These are phyloP conservation scores for Himalopsyche kuldschensis DNA, from an alignment of 2,888 invertebrate species.

Conservation along the genomic window DNA sequence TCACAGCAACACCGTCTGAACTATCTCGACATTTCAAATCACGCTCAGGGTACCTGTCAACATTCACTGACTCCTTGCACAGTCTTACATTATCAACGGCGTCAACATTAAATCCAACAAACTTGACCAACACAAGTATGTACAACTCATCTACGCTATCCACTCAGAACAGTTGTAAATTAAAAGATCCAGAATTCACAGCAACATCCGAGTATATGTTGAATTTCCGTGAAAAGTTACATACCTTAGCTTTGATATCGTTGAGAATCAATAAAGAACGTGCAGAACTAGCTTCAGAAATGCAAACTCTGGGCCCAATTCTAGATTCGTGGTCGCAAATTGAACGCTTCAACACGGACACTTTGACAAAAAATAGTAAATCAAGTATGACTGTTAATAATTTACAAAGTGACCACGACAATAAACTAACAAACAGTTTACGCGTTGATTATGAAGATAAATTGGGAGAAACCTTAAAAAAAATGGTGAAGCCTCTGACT, in stretches of 20 bases:
- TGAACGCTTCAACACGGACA: slow-evolving; percentile 34
- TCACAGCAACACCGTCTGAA: slow-evolving; percentile 67
- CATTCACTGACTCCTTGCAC: slow-evolving; percentile 61
- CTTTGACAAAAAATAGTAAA: slow-evolving; percentile 7
- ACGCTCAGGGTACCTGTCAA: slow-evolving; percentile 58
- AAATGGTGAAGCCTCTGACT: slow-evolving; percentile 55
- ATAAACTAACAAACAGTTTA: neutral
- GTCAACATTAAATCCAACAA: neutral
- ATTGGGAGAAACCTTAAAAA: slow-evolving; percentile 51
- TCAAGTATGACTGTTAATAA: neutral
- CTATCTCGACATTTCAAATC: slow-evolving; percentile 65
- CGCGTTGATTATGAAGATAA: slow-evolving; percentile 36
- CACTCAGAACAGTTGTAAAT: slow-evolving; percentile 5
- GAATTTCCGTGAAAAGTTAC: slow-evolving; percentile 63
- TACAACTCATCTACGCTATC: slow-evolving; percentile 4
- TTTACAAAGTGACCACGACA: neutral
- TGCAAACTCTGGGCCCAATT: slow-evolving; percentile 49
- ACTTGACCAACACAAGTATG: neutral
- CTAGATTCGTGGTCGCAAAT: slow-evolving; percentile 31
- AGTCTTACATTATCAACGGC: slow-evolving; percentile 44
- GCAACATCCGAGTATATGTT: slow-evolving; percentile 57
- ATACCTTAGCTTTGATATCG: slow-evolving; percentile 65
- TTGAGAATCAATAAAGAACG: slow-evolving; percentile 67
- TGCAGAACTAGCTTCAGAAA: slow-evolving; percentile 57
- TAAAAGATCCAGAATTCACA: slow-evolving; percentile 35